Percentiles rank a stretch among this genome's conserved stretches.
Evolutionary conservation across 2,888 invertebrate species (phyloP).

Genomic region (Pollenia amentaria): DNA sequence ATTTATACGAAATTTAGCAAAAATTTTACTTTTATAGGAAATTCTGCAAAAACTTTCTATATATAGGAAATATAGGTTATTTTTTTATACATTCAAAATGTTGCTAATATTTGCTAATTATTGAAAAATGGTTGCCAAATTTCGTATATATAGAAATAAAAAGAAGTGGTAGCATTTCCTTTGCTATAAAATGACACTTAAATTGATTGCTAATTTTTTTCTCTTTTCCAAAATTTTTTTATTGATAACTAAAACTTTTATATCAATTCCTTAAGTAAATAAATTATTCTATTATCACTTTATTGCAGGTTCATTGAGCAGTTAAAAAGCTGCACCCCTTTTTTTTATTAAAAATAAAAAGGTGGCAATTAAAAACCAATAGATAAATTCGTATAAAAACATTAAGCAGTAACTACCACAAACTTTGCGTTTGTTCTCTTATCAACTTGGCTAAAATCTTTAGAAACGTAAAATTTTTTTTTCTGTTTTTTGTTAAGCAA

Average conservation of each 20-base stretch:
- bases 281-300: slow-evolving; percentile 48
- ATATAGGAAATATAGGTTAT: no score
- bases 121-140: no score
- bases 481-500: slow-evolving; percentile 60
- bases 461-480: slow-evolving; percentile 2
- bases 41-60: no score
- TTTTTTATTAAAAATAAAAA: slow-evolving; percentile 7
- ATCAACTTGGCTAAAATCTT: slow-evolving; percentile 58
- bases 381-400: slow-evolving; percentile 7
- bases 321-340: slow-evolving; percentile 61
- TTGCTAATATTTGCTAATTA: no score
- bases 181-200: no score
- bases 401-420: slow-evolving; percentile 28
- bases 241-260: not conserved
- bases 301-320: slow-evolving; percentile 36
- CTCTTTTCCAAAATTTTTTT: not conserved
- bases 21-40: no score
- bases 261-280: slow-evolving; percentile 23
- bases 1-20: no score
- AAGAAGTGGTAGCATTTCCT: no score
- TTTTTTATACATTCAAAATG: no score
- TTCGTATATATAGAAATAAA: no score
- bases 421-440: slow-evolving; percentile 46
- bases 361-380: slow-evolving; percentile 26
- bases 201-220: no score